Evolutionary conservation across 2,888 invertebrate genomes (phyloP).

Genomic region (Limnephilus marmoratus): DNA sequence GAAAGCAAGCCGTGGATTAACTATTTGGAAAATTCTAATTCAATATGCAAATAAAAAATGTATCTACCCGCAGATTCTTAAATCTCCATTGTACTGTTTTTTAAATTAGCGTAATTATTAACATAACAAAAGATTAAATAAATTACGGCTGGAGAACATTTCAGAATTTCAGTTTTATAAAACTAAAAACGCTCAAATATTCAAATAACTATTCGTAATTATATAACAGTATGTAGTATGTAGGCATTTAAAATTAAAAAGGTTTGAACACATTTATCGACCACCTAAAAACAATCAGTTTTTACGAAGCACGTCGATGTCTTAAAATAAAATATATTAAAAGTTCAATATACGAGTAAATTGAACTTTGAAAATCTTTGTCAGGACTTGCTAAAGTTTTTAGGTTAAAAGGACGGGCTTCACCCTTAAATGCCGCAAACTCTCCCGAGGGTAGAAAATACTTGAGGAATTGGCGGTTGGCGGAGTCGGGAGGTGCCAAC

Average conservation of each 20-base stretch:
- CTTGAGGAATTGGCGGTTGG: not conserved
- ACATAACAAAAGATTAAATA: no score
- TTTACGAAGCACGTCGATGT: not conserved
- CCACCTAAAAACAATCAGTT: not conserved
- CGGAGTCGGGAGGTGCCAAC: not conserved
- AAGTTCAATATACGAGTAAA: not conserved
- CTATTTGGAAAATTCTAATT: no score
- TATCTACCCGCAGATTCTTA: no score
- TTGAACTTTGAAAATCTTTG: not conserved
- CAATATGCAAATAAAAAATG: no score
- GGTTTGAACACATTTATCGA: not conserved
- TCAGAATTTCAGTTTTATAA: no score
- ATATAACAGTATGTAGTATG: not conserved
- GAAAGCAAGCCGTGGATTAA: no score
- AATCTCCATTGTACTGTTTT: no score
- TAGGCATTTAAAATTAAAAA: not conserved
- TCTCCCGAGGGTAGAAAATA: not conserved
- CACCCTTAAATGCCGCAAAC: conserved; percentile 7
- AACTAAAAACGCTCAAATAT: no score
- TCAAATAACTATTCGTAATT: no score
- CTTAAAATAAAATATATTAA: not conserved
- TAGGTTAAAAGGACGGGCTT: not conserved
- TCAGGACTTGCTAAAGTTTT: not conserved
- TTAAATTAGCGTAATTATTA: no score
- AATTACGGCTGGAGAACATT: no score